Evolutionary conservation across 2,797 vertebrate genomes (phyloP), one percentile per base, ranked within the genome.

Genomic region (Gymnoscopelus microlampas): DNA sequence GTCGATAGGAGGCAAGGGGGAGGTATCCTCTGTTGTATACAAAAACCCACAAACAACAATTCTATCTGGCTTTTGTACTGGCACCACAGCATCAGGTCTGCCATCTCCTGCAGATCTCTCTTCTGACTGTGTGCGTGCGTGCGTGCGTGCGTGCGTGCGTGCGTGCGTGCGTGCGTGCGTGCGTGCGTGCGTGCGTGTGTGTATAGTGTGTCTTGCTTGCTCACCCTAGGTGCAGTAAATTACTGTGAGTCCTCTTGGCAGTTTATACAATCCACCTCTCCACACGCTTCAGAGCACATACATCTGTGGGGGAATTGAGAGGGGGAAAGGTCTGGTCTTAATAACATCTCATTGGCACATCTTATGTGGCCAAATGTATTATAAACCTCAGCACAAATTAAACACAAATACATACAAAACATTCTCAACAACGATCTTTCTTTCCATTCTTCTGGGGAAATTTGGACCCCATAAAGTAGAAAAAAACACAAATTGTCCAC

Each of bases 331-430:
- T 35, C 35, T 53, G 53, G n/a, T 19, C 53, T 53, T n/a, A 53
- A n/a, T 53, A 53, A 53, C 9, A 2, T 8, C 15, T 51, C 6
- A 7, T 7, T 53, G 53, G 53, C 15, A 53, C 15, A 23, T 53
- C 15, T 53, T 19, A 19, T 39, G 15, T 9, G 8, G 53, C 19
- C 7, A n/a, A 53, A 53, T 15, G 2, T 56, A 72, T 76, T 50
- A 60, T 68, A 67, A 67, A 68, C 58, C 61, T 59, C 3, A 53
- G 48, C 6, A 7, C 2, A 56, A 39, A 39, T 39, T 5, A 39
- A 39, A 39, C 5, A 15, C 54, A 70, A 23, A 76, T 47, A 75
- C 55, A 59, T 32, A 26, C 57, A 60, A 39, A 39, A 39, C 35
- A 1, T 3, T 35, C 32, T 39, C 5, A 39, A 39, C 35, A 39